phyloP scores from a whole-genome alignment of 1,140 invertebrate species.

The Coelopa frigida region DNA sequence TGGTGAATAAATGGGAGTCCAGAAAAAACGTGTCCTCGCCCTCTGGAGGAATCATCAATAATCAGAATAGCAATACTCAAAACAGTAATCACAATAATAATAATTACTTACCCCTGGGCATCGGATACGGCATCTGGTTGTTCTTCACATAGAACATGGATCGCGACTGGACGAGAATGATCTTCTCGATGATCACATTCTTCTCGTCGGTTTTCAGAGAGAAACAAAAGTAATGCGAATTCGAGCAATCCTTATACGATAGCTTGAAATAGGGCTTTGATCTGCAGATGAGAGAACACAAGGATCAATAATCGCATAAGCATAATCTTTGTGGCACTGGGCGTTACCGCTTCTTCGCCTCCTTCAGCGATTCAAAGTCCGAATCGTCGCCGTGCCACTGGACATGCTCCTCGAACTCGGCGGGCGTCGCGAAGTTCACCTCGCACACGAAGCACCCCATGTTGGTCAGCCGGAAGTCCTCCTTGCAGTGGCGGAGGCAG shows the following conservation, averaged over 20 bases:
- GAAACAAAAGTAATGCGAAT: slow-evolving; percentile 40
- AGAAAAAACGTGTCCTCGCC: slow-evolving; percentile 29
- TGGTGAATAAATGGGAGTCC: slow-evolving; percentile 36
- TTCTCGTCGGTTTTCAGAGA: slow-evolving; percentile 20
- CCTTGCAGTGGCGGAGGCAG: slow-evolving; percentile 1
- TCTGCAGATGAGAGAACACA: slow-evolving; percentile 12
- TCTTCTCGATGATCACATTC: slow-evolving; percentile 30
- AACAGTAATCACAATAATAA: too few relatives aligned
- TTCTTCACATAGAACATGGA: slow-evolving; percentile 35
- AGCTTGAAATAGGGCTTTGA: slow-evolving; percentile 20
- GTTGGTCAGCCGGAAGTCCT: slow-evolving; percentile 23
- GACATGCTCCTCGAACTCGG: slow-evolving; percentile 35
- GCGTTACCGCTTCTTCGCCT: slow-evolving; percentile 29
- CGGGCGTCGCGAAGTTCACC: slow-evolving; percentile 29
- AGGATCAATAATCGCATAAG: background rate
- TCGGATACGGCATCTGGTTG: slow-evolving; percentile 21
- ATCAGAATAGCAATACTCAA: too few relatives aligned
- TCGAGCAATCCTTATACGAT: slow-evolving; percentile 29
- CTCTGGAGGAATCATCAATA: too few relatives aligned
- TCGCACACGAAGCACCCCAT: slow-evolving; percentile 35
- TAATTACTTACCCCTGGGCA: too few relatives aligned
- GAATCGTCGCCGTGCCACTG: slow-evolving; percentile 34
- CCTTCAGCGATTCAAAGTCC: slow-evolving; percentile 25
- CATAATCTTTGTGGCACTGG: slow-evolving; percentile 8
- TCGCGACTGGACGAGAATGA: slow-evolving; percentile 34